These are phyloP conservation scores for Montipora foliosa DNA, from an alignment of 64 coral and sea anemone species.

Conservation along the genomic window DNA sequence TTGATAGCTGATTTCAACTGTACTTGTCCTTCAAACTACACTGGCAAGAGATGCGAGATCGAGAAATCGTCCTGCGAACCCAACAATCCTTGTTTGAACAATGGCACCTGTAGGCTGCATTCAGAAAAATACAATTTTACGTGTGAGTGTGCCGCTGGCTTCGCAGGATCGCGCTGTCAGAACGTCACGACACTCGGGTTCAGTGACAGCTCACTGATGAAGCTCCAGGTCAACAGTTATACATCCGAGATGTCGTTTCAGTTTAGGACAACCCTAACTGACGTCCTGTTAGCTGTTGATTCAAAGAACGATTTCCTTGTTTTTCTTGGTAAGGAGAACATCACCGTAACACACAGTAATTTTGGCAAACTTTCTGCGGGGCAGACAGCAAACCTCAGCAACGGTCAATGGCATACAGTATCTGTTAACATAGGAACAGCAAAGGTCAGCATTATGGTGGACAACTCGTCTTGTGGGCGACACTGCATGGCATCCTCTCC, in stretches of 20 bases:
- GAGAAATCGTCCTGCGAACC: conserved; percentile 71
- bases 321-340: conserved; percentile 29
- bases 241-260: conserved; percentile 67
- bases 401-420: conserved; percentile 71
- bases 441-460: conserved; percentile 48
- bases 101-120: conserved; percentile 70
- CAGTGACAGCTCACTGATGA: conserved; percentile 84
- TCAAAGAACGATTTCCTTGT: conserved; percentile 52
- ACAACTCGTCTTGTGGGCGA: conserved; percentile 80
- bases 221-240: conserved; percentile 47
- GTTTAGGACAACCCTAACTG: conserved; percentile 83
- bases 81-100: conserved; percentile 82
- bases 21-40: conserved; percentile 75
- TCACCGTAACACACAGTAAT: conserved; percentile 48
- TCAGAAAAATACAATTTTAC: conserved; percentile 62
- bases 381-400: conserved; percentile 9
- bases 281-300: conserved; percentile 70
- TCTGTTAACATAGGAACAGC: conserved; percentile 41
- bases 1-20: conserved; percentile 78
- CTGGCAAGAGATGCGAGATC: conserved; percentile 77
- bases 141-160: conserved; percentile 84
- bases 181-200: conserved; percentile 87
- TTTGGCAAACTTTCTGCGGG: conserved; percentile 33
- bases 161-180: conserved; percentile 81
- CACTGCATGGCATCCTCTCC: background rate